Evolutionary conservation across 1,140 invertebrate species (phyloP).

Genomic region (Oryctes rhinoceros): DNA sequence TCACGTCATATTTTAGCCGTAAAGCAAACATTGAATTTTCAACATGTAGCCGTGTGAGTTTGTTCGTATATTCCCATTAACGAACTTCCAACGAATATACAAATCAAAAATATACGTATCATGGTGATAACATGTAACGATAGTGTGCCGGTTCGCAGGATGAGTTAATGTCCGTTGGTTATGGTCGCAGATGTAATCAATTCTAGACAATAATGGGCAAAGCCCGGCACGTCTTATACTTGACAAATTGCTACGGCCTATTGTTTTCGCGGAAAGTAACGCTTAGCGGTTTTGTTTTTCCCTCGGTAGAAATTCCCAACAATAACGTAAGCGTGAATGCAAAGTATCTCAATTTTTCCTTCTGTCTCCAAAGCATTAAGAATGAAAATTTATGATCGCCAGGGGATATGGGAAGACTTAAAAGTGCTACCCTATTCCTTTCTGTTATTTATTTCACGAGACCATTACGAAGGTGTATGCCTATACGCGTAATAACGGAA

Average conservation of each 20-base stretch:
- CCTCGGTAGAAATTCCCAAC: not conserved
- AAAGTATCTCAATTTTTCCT: constrained; percentile 21
- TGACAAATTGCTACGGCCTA: not conserved
- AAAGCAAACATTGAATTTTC: too few relatives aligned
- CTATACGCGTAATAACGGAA: not conserved
- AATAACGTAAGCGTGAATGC: not conserved
- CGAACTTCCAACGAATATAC: too few relatives aligned
- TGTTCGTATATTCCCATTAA: too few relatives aligned
- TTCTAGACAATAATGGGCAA: not conserved
- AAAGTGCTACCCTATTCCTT: not conserved
- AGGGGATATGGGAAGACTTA: not conserved
- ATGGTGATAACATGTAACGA: too few relatives aligned
- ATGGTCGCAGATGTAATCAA: not conserved
- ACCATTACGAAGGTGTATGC: not conserved
- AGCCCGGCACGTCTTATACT: not conserved
- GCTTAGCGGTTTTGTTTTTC: not conserved
- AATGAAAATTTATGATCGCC: constrained; percentile 14
- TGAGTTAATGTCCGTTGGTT: not conserved
- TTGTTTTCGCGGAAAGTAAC: not conserved
- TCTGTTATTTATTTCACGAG: not conserved
- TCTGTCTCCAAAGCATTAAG: not conserved
- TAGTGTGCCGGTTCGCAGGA: too few relatives aligned
- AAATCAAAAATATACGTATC: too few relatives aligned
- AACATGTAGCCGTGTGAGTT: too few relatives aligned
- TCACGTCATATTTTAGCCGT: too few relatives aligned